Evolutionary conservation across 2,113 vertebrate genomes (phyloP).

Genomic region (Ciconia stormi): DNA sequence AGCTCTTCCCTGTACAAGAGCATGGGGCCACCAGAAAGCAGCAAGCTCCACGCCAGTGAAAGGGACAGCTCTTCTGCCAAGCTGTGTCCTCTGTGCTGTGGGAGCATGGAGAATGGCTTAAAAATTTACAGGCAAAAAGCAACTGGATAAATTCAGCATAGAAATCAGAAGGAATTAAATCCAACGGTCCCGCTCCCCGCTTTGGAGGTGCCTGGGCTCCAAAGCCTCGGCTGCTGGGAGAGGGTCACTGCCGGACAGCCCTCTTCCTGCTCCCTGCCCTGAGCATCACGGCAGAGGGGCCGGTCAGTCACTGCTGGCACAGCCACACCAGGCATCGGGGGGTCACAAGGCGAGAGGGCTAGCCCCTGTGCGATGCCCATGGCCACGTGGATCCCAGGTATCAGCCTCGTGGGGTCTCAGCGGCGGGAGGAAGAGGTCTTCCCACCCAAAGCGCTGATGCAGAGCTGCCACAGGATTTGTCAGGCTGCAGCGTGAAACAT

Average conservation of each 20-base stretch:
- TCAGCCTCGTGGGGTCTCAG: background rate
- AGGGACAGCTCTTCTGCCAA: background rate
- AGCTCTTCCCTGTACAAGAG: background rate
- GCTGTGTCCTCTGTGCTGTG: background rate
- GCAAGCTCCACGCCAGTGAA: background rate
- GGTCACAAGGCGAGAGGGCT: background rate
- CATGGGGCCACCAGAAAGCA: background rate
- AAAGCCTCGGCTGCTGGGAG: background rate
- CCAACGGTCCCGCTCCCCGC: fast-evolving
- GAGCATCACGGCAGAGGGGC: background rate
- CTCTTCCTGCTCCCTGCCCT: background rate
- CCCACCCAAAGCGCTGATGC: background rate
- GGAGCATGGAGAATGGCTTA: background rate
- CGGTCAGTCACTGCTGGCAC: background rate
- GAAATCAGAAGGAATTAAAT: background rate
- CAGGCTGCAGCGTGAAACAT: background rate
- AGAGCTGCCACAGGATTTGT: background rate
- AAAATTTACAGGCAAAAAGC: background rate
- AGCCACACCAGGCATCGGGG: fast-evolving
- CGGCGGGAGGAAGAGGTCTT: background rate
- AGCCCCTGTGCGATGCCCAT: fast-evolving
- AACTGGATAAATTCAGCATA: background rate
- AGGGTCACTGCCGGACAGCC: background rate
- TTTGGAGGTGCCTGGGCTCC: background rate
- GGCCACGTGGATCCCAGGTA: fast-evolving